Percentiles rank a stretch among this genome's conserved stretches.
These are phyloP conservation scores for Heliothis subflexa DNA, from an alignment of 1,140 invertebrate genomes.

Conservation along the genomic window DNA sequence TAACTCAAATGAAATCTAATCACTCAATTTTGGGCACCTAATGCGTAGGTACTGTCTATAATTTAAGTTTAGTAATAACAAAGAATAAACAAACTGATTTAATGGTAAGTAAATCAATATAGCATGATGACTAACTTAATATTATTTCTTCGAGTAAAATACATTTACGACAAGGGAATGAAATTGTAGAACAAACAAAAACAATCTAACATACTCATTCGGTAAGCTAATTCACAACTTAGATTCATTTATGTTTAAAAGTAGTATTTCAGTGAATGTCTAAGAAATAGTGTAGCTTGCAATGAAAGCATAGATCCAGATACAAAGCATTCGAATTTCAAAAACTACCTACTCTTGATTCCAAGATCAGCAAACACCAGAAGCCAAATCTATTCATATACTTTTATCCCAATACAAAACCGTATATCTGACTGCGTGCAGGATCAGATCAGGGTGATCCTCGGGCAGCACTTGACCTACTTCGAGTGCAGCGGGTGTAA, in stretches of 20 bases:
- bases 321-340: no score
- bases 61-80: constrained; percentile 3
- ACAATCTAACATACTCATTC: no score
- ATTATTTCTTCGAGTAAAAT: background rate
- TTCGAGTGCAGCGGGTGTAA: constrained; percentile 72
- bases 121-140: no score
- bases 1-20: constrained; percentile 51
- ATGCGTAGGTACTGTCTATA: background rate
- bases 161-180: no score
- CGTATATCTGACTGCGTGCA: constrained; percentile 20
- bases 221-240: no score
- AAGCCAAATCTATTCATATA: background rate
- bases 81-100: constrained; percentile 20
- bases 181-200: no score
- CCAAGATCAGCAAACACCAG: background rate
- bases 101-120: background rate
- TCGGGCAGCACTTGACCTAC: constrained; percentile 79
- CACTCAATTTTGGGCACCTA: constrained; percentile 20
- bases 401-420: background rate
- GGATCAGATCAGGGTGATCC: constrained; percentile 57
- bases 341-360: no score
- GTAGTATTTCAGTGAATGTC: no score
- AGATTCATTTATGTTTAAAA: no score
- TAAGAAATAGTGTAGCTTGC: no score
- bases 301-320: no score